Conservation (phyloP, 2,113 vertebrate species). For the Microtus montanus region DNA sequence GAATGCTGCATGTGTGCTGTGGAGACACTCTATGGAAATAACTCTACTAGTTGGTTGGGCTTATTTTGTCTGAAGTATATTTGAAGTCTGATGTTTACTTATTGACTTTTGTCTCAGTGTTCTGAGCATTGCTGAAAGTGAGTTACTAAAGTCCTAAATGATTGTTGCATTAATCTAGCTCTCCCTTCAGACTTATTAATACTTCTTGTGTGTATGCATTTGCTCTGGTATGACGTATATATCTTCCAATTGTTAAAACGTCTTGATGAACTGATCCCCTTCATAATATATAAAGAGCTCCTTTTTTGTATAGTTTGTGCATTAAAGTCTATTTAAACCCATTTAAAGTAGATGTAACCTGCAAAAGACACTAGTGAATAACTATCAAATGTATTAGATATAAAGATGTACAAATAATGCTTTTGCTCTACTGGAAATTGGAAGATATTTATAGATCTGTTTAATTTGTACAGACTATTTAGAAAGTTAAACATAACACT, state of each 20-base stretch:
- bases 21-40: not conserved
- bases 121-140: not conserved
- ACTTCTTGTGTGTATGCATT: not conserved
- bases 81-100: not conserved
- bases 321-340: not conserved
- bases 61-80: not conserved
- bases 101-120: not conserved
- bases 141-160: not conserved
- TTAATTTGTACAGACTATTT: constrained; percentile 3
- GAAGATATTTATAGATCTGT: not conserved
- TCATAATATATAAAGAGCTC: not conserved
- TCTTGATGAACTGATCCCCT: not conserved
- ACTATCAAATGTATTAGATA: not conserved
- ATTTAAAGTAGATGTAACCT: not conserved
- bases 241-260: not conserved
- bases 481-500: constrained; percentile 5
- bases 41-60: not conserved
- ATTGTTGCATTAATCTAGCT: not conserved
- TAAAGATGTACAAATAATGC: not conserved
- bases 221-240: not conserved
- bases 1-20: not conserved
- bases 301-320: not conserved
- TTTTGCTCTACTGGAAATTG: not conserved
- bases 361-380: not conserved
- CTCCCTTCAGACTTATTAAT: not conserved